Conservation (phyloP, 1,140 invertebrate genomes). For the Melanaphis sacchari region DNA sequence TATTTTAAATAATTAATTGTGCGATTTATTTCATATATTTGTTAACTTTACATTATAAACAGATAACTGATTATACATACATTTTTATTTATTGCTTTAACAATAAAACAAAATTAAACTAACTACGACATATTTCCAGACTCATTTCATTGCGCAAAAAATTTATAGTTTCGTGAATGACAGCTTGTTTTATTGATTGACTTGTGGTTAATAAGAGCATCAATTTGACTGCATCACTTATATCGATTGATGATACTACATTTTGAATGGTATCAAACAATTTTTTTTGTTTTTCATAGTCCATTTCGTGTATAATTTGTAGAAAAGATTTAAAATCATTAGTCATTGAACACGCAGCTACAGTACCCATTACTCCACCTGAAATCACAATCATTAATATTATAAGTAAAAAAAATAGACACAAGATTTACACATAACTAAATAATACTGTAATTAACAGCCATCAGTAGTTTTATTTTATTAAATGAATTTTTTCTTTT, state of each 20-base stretch:
- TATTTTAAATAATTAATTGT: background rate
- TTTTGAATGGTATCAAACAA: conserved; percentile 34
- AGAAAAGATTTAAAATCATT: conserved; percentile 15
- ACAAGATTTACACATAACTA: background rate
- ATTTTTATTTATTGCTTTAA: background rate
- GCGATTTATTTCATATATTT: background rate
- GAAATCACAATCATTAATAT: background rate
- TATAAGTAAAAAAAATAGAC: background rate
- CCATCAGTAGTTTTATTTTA: background rate
- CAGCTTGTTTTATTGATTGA: conserved; percentile 27
- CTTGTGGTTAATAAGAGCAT: background rate
- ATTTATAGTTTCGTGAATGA: conserved; percentile 37
- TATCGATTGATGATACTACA: background rate
- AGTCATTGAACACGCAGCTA: conserved; percentile 17
- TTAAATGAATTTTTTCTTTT: background rate
- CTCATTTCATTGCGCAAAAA: conserved; percentile 41
- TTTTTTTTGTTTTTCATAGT: conserved; percentile 41
- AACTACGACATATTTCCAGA: background rate
- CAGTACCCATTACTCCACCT: conserved; percentile 35
- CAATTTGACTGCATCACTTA: conserved; percentile 31
- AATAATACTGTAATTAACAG: background rate
- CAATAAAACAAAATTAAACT: background rate
- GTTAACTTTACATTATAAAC: background rate
- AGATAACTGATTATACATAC: background rate
- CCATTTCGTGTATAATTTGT: conserved; percentile 38